These are phyloP conservation scores for Rhagium mordax DNA, from an alignment of 2,888 invertebrate species.

Conservation along the genomic window DNA sequence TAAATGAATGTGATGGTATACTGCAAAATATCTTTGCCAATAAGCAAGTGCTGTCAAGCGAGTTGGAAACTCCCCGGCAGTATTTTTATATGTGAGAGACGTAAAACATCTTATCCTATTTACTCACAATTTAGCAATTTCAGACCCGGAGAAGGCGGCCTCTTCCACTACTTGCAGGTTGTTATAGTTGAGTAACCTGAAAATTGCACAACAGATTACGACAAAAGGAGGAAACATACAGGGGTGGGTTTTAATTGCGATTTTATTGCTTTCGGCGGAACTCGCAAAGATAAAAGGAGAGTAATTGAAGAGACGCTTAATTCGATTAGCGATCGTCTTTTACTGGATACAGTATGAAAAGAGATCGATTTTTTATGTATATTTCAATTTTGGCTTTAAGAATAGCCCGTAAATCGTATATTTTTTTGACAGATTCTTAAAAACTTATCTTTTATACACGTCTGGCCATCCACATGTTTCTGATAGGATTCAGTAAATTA, in stretches of 20 bases:
- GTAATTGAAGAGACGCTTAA: background rate
- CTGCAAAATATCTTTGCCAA: background rate
- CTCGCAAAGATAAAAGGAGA: background rate
- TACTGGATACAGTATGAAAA: no score
- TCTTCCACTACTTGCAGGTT: slow-evolving; percentile 79
- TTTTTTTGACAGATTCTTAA: no score
- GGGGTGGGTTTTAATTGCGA: background rate
- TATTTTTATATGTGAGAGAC: background rate
- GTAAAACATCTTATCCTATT: background rate
- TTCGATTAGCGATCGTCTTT: background rate
- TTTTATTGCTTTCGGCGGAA: background rate
- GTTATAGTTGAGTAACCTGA: slow-evolving; percentile 83
- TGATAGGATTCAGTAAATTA: no score
- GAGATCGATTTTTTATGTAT: no score
- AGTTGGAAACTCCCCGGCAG: background rate
- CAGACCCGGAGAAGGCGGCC: slow-evolving; percentile 82
- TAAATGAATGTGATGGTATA: background rate
- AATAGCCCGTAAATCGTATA: no score
- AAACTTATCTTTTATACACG: no score
- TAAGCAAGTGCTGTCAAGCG: background rate
- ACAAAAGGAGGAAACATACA: background rate
- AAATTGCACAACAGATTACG: slow-evolving; percentile 52
- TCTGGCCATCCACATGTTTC: no score
- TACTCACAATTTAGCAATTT: slow-evolving; percentile 78
- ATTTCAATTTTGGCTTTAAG: no score